phyloP scores from a whole-genome alignment of 2,113 vertebrate species.

The Perccottus glenii region DNA sequence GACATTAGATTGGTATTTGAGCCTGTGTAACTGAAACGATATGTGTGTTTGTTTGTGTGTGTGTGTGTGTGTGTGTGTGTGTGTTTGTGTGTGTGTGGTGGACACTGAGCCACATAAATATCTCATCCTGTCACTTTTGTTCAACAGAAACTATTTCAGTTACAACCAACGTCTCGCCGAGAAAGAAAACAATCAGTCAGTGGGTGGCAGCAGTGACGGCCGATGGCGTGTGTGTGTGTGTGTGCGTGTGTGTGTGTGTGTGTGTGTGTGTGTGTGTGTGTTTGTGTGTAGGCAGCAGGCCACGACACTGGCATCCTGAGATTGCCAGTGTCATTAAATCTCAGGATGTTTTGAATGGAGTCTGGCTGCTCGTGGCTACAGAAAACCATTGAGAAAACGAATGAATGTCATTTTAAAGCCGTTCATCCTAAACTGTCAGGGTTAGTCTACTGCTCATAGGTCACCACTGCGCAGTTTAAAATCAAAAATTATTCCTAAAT shows the following conservation, averaged over 20 bases:
- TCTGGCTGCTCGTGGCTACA: background rate
- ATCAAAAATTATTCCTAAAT: no score
- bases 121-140: conserved; percentile 35
- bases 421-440: background rate
- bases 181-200: conserved; percentile 28
- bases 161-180: conserved; percentile 21
- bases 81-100: background rate
- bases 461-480: no score
- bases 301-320: no score
- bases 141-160: conserved; percentile 36
- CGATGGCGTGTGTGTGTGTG: conserved; percentile 5
- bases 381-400: background rate
- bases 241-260: conserved; percentile 13
- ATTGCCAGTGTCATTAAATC: background rate
- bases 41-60: background rate
- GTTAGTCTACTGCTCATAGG: background rate
- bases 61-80: background rate
- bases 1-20: background rate
- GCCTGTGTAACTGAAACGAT: background rate
- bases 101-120: conserved; percentile 13
- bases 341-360: background rate
- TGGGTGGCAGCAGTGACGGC: background rate
- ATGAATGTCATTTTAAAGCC: background rate
- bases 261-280: conserved; percentile 12
- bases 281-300: background rate